Evolutionary conservation across 2,113 vertebrate species (phyloP).

Genomic region (Suncus etruscus): DNA sequence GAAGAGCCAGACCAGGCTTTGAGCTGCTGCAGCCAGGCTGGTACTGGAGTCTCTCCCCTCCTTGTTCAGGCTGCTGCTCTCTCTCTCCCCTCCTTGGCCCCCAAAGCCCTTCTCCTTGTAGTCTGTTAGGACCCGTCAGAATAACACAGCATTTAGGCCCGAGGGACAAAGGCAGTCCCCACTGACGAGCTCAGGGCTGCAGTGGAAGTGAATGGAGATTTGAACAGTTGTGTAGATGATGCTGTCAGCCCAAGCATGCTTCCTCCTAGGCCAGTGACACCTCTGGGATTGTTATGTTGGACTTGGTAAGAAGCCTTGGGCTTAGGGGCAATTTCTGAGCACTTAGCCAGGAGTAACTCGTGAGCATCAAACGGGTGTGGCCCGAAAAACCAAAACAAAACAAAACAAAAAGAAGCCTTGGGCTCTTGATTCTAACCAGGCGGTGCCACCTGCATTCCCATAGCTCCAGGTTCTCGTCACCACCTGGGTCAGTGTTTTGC

Average conservation of each 20-base stretch:
- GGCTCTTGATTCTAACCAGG: no score
- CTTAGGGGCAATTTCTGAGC: no score
- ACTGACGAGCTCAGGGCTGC: not conserved
- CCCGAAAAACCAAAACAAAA: no score
- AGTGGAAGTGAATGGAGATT: not conserved
- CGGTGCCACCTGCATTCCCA: not conserved
- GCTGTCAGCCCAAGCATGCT: not conserved
- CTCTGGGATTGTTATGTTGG: not conserved
- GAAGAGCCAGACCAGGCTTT: not conserved
- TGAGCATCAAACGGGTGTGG: no score
- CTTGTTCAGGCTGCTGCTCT: not conserved
- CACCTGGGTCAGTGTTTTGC: not conserved
- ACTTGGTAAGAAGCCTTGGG: not conserved
- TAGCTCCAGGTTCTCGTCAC: not conserved
- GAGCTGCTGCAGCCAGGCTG: not conserved
- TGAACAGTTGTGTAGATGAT: not conserved
- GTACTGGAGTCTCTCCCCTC: not conserved
- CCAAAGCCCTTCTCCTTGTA: not conserved
- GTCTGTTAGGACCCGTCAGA: not conserved
- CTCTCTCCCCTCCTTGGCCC: not conserved
- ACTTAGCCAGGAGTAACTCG: no score
- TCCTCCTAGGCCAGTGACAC: conserved; percentile 16
- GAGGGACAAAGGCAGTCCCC: not conserved
- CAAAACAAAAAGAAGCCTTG: no score
- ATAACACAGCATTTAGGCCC: not conserved